Base-by-base conservation (phyloP, 2,888 invertebrate genomes). In the Coleophora deauratella region DNA sequence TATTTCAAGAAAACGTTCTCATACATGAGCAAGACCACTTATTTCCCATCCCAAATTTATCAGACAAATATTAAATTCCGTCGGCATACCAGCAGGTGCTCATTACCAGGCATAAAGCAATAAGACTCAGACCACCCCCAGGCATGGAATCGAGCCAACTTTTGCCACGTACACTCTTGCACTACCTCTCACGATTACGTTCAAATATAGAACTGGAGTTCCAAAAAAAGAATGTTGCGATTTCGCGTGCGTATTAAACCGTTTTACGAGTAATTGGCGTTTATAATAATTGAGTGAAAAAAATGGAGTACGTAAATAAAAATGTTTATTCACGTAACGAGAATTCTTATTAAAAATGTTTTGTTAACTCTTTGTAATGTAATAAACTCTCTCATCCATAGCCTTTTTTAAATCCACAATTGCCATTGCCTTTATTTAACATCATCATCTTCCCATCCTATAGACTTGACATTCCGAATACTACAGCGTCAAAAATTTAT, bases 81-180 rank as follows among this genome's bases (percentile, higher is more conserved):
- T 41, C 45, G 42, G 39, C 44, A 45, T 37, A 27, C 27, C 27
- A 21, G 9, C 43, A 49, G 48, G 49, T 48, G 50, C 50, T 49
- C 46, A 50, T 52, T 50, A 50, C 44, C 42, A 35, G 40, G 52
- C 44, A 49, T 48, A 45, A 50, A 46, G 50, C 51, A 50, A 50
- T 50, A 51, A 48, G 46, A 47, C 47, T 48, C 45, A 41, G 45
- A 50, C 47, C 48, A 35, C 33, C 35, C 32, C 34, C 10, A 11
- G 32, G 37, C 27, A 40, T 46, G 71, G 67, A 62, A 39, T 45
- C 38, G 51, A 46, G 73, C 72, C 71, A 73, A 66, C 66, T 60
- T 66, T 56, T 57, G 55, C 58, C 57, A 50, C 47, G 51, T 51
- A 21, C 21, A 21, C 49, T 53, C 53, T 44, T 43, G 50, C 45